Evolutionary conservation across 2,797 vertebrate genomes (phyloP), one percentile per base, ranked within the genome.

Genomic region (Girardinus metallicus): DNA sequence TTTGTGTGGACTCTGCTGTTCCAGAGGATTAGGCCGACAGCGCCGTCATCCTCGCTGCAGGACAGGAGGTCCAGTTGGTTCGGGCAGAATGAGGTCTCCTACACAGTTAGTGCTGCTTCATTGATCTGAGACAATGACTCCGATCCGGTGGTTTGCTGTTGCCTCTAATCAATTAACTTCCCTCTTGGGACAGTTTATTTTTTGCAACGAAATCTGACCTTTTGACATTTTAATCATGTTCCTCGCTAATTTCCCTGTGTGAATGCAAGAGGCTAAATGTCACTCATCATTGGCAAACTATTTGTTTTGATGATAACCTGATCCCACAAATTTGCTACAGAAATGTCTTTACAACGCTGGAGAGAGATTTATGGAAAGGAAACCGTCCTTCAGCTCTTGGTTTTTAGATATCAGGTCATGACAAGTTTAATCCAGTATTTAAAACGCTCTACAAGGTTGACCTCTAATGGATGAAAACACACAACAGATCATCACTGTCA

Each of bases 171-270:
- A 1, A 47, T 66, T 31, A 77, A 68, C 62, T 26, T 46, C 41
- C 60, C 60, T 36, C 44, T 46, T 26, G 44, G 68, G 75, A 68
- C 46, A 36, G 47, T 55, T 51, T 68, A 26, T 49, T 49, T 53
- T 64, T 66, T 76, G 44, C 31, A 66, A 76, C 44, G 23, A 66
- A 49, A 76, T 57, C 39, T 74, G 23, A 26, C 29, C 29, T 76
- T 66, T 66, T 76, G 75, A 66, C 44, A 26, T 39, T 76, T 76
- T 76, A 49, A 47, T 76, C 57, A 31, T 12, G 43, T 34, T 64
- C 10, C 26, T 77, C 9, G n/a, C 44, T 55, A 41, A 29, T 51
- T 77, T 53, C 15, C 8, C 21, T 9, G 15, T 31, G 55, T 75
- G 41, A 46, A 31, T 75, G 39, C 11, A 57, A 53, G 5, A 51